These are phyloP conservation scores for Nerophis lumbriciformis DNA, from an alignment of 2,113 vertebrate species.

Conservation along the genomic window DNA sequence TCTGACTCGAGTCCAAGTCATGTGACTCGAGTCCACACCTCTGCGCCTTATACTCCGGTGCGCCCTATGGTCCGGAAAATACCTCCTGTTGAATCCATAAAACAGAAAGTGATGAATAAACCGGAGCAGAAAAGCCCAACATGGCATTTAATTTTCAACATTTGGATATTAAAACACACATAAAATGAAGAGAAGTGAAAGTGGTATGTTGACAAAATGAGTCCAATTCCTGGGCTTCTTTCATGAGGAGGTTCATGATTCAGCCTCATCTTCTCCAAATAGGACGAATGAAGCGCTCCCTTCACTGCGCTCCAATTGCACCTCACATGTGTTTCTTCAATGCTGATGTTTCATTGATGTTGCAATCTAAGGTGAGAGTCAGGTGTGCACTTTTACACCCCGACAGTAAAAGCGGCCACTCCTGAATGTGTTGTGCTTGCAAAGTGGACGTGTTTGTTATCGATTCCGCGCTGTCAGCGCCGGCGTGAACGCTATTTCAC, in stretches of 20 bases:
- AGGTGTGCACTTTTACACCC: conserved; percentile 13
- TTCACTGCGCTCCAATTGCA: not conserved
- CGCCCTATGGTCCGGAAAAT: too few relatives aligned
- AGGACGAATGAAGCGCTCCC: conserved; percentile 17
- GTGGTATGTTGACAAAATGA: not conserved
- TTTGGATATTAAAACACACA: too few relatives aligned
- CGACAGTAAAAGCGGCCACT: not conserved
- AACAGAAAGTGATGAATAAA: too few relatives aligned
- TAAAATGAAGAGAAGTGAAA: too few relatives aligned
- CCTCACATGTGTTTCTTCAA: conserved; percentile 35
- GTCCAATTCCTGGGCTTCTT: conserved; percentile 29
- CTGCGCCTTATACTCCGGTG: too few relatives aligned
- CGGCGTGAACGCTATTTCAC: conserved; percentile 41
- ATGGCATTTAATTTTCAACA: too few relatives aligned
- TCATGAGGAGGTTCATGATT: conserved; percentile 51
- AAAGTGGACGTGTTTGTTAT: conserved; percentile 20
- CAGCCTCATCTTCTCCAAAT: too few relatives aligned
- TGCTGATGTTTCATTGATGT: conserved; percentile 44
- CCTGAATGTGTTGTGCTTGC: conserved; percentile 52
- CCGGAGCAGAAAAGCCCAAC: too few relatives aligned
- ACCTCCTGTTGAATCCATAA: too few relatives aligned
- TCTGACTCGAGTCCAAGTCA: too few relatives aligned
- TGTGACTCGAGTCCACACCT: too few relatives aligned
- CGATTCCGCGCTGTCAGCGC: conserved; percentile 7
- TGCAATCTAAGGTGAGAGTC: conserved; percentile 52